phyloP scores from a whole-genome alignment of 1,140 invertebrate species.

The Xylocopa sonorina region DNA sequence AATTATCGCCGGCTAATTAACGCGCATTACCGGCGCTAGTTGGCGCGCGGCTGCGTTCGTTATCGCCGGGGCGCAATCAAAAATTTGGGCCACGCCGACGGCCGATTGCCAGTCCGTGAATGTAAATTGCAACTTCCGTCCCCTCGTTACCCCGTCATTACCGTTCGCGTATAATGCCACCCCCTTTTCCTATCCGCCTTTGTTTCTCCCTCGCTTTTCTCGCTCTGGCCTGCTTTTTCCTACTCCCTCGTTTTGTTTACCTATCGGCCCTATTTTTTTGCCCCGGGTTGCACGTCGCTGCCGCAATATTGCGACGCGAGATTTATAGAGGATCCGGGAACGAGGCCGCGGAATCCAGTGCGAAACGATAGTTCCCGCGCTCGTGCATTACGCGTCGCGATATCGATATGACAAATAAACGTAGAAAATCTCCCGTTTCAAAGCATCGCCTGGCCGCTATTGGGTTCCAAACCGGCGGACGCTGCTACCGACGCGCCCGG shows the following conservation, averaged over 20 bases:
- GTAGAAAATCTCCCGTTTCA: constrained; percentile 61
- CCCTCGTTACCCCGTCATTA: too few species aligned
- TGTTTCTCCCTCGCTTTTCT: background rate
- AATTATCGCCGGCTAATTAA: constrained; percentile 40
- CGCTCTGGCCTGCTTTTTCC: too few species aligned
- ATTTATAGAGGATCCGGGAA: constrained; percentile 31
- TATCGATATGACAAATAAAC: constrained; percentile 67
- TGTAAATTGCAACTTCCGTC: constrained; percentile 29
- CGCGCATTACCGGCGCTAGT: constrained; percentile 17
- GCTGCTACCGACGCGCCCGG: background rate
- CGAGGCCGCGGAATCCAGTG: constrained; percentile 18
- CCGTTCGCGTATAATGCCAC: background rate
- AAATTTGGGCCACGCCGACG: constrained; percentile 16
- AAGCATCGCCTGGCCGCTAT: constrained; percentile 55
- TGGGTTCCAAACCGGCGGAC: constrained; percentile 55
- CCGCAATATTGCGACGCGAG: constrained; percentile 49
- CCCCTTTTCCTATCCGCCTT: background rate
- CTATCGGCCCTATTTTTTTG: background rate
- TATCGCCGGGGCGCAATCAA: constrained; percentile 36
- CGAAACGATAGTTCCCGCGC: constrained; percentile 26
- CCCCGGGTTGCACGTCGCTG: background rate
- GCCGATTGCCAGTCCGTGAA: constrained; percentile 2
- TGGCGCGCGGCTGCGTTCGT: constrained; percentile 42
- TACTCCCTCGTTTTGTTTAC: background rate
- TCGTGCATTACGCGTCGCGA: constrained; percentile 40